Conservation (phyloP, 2,797 vertebrate species). For the Scomberomorus guttatus region DNA sequence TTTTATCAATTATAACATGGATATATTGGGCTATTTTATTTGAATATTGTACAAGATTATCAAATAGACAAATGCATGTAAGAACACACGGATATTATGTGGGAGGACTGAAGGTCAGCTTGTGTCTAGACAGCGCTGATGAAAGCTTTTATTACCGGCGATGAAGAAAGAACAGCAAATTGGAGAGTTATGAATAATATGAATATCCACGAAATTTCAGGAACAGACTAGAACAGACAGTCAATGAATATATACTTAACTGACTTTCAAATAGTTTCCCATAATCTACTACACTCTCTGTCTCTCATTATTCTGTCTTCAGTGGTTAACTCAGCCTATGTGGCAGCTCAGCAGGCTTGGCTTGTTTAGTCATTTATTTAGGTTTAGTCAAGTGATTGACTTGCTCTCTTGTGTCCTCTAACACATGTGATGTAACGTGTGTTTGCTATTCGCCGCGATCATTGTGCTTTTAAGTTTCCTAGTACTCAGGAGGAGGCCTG, state of each 20-base stretch:
- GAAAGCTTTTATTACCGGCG: background rate
- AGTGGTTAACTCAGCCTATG: background rate
- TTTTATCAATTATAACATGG: background rate
- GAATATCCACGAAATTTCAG: background rate
- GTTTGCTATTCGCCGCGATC: background rate
- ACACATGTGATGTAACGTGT: conserved; percentile 8
- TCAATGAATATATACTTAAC: background rate
- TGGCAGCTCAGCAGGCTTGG: background rate
- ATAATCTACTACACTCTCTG: background rate
- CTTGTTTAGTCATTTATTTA: background rate
- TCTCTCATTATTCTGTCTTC: background rate
- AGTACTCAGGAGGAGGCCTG: background rate
- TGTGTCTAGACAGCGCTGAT: conserved; percentile 10
- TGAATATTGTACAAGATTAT: background rate
- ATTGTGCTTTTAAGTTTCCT: background rate
- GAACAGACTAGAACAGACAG: background rate
- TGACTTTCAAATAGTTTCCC: conserved; percentile 1
- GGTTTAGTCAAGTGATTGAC: background rate
- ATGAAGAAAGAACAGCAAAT: background rate
- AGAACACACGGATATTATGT: background rate
- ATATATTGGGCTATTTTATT: background rate
- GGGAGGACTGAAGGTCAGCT: background rate
- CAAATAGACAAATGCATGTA: background rate
- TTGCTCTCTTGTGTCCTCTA: background rate
- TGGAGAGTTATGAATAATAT: background rate